Evolutionary conservation across 2,888 invertebrate species (phyloP), one percentile per base, ranked within the genome.

Genomic region (Lottia gigantea): DNA sequence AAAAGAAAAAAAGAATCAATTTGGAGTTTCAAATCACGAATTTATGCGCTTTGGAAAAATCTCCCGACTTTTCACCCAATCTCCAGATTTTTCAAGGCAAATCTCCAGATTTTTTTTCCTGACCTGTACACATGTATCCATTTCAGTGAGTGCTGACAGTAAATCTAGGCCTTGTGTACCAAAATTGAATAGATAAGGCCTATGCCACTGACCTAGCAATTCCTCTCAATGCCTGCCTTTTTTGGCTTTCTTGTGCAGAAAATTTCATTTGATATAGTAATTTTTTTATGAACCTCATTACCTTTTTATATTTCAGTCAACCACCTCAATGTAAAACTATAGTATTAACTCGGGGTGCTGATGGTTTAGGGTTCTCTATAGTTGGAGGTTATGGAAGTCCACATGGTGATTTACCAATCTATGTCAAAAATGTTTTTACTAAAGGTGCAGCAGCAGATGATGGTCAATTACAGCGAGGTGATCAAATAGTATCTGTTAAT

Each of bases 401-500:
- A 6, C 90, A 91, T 77, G 91, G 91, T 1, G 89, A 91, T 81
- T 85, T 91, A 70, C 91, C 91, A 7, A 91, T 91, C 76, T 91
- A 90, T 79, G 86, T 88, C 47, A 88, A 88, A 76, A 88, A 84
- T 65, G 86, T 88, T 40, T 87, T 87, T 75, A 92, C 93, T 65
- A 96, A 96, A 12, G 95, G 97, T 46, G 93, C 94, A 55, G 97
- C 97, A 0, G 90, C 91, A 70, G 89, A 89, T 46, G 96, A 97
- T 86, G 96, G 95, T 2, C 93, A 95, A 71, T 91, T 99, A 75
- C 94, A 95, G 88, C 93, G 94, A 80, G 98, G 98, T 23, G 98
- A 99, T 89, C 92, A 95, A 83, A 92, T 99, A 66, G 90, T 95
- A 7, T 91, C 95, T 23, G 95, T 98, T n/a, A 96, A 97, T 86